Evolutionary conservation across 2,113 vertebrate species (phyloP), one percentile per base, ranked within the genome.

Genomic region (Istiophorus platypterus): DNA sequence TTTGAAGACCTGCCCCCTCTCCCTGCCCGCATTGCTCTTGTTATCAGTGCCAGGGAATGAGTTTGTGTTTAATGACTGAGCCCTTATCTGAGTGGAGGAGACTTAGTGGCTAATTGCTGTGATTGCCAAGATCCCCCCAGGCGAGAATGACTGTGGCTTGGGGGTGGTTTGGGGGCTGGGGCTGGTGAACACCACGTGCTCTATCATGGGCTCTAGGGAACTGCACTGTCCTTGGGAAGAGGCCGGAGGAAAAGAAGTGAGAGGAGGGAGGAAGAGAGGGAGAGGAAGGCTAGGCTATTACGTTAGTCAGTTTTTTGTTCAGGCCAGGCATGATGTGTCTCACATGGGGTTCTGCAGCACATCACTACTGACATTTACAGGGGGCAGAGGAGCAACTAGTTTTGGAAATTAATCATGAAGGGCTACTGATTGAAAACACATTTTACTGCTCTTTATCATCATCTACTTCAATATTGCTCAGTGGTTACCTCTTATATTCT

Each of bases 91-190:
- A 91, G 93, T 92, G 88, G 88, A 94, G 93, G 92, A 94, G 94
- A 95, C 94, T 95, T 94, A 92, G 91, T 84, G 82, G 90, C 94
- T 95, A 95, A 95, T 95, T 95, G 94, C 95, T 92, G 92, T 89
- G 92, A 95, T 95, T 92, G 94, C 92, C 24, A 82, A 88, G 90
- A 93, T 93, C 92, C 92, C 92, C 93, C 91, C 89, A 87, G 90
- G 88, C 90, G 90, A 88, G 88, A 85, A 58, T 52, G 70, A 85
- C 87, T 88, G 89, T 22, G 20, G 91, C 92, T 91, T 70, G 47
- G 87, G 73, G 89, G 91, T 89, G 91, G 91, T 90, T 93, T 86
- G 85, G 88, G 91, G 89, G 89, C 86, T 82, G 89, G 88, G 63
- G 85, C 70, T 83, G 88, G 87, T 11, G 82, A 85, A 75, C 83